Conservation (phyloP, 2,113 vertebrate genomes). For the Pachycephala philippinensis region DNA sequence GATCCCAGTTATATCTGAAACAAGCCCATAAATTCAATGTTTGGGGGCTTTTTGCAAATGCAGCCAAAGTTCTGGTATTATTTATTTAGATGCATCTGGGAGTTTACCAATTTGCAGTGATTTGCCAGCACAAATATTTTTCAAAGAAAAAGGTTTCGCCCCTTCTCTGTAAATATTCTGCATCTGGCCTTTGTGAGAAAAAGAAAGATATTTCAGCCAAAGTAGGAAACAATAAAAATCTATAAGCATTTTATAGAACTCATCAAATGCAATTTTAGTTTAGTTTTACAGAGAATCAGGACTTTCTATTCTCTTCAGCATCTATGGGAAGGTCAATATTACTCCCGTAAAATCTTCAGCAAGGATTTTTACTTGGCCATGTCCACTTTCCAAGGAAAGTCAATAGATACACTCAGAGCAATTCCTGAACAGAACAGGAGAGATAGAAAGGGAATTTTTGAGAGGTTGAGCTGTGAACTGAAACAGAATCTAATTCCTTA, state of each 20-base stretch:
- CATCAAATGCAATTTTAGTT: conserved; percentile 36
- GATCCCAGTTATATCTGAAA: background rate
- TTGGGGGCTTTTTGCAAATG: background rate
- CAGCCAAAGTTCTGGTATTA: background rate
- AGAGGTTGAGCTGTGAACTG: background rate
- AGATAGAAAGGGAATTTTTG: background rate
- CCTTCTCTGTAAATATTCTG: background rate
- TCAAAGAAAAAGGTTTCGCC: background rate
- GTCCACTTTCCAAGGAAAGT: background rate
- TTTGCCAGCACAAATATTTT: conserved; percentile 22
- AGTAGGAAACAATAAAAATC: conserved; percentile 6
- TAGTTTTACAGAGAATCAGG: background rate
- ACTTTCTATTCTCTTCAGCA: background rate
- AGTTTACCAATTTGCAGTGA: background rate
- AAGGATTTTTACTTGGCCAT: background rate
- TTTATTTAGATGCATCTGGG: conserved; percentile 34
- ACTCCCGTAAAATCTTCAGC: background rate
- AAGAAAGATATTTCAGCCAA: background rate
- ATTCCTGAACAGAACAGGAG: background rate
- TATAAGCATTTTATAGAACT: conserved; percentile 38
- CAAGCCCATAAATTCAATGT: background rate
- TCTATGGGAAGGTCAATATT: background rate
- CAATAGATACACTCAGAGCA: background rate
- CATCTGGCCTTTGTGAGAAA: background rate
- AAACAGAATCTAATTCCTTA: background rate